A percentile compares a stretch with the other conserved stretches of the same genome.
Evolutionary conservation across 2,797 vertebrate genomes (phyloP).

Genomic region (Urosaurus nigricauda): DNA sequence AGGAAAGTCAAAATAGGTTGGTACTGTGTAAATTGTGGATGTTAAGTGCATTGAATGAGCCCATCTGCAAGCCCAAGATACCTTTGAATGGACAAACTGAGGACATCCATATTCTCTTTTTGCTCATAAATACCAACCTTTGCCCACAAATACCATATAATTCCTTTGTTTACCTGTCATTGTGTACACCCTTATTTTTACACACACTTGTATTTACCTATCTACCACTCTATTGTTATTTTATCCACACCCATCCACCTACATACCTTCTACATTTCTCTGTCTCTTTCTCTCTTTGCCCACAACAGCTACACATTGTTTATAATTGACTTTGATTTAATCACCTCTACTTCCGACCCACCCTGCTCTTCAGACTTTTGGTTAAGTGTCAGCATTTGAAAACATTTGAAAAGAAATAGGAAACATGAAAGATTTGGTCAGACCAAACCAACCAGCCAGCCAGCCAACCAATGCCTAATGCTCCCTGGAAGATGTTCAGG

Average conservation of each 20-base stretch:
- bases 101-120: too few species aligned
- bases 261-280: background rate
- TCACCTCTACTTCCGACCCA: background rate
- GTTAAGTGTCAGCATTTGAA: background rate
- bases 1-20: background rate
- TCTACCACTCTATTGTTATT: background rate
- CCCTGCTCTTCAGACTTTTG: background rate
- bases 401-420: background rate
- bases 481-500: too few species aligned
- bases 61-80: background rate
- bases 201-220: background rate
- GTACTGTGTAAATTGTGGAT: background rate
- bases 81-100: background rate
- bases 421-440: background rate
- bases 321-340: slow-evolving; percentile 11
- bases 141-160: background rate
- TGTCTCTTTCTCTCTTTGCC: background rate
- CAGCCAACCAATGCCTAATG: background rate
- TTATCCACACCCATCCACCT: background rate
- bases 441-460: background rate
- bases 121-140: background rate
- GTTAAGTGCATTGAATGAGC: background rate
- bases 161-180: background rate
- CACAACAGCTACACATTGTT: background rate
- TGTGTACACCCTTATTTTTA: background rate